A percentile compares a stretch with the other conserved stretches of the same genome.
Evolutionary conservation across 1,140 invertebrate species (phyloP).

Genomic region (Neelides sp.): DNA sequence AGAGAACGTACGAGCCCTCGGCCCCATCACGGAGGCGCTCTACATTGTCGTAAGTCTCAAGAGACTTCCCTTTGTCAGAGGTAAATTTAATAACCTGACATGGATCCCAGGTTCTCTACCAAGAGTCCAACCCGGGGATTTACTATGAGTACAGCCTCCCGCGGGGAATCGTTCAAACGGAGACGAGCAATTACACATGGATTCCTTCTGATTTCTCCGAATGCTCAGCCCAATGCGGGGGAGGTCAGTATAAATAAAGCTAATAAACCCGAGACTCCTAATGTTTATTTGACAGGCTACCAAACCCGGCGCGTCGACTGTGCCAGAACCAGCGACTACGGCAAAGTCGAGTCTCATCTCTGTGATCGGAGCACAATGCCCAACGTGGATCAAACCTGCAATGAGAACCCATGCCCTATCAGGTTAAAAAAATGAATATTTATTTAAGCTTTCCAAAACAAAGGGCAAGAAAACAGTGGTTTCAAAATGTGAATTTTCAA

Average conservation of each 20-base stretch:
- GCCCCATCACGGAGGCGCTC: slow-evolving; percentile 74
- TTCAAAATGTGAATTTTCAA: slow-evolving; percentile 2
- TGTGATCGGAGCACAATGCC: slow-evolving; percentile 64
- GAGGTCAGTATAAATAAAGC: slow-evolving; percentile 46
- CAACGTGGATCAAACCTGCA: slow-evolving; percentile 53
- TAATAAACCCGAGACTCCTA: not conserved
- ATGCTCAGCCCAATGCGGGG: slow-evolving; percentile 72
- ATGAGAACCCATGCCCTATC: slow-evolving; percentile 62
- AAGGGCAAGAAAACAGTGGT: not conserved
- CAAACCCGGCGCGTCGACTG: slow-evolving; percentile 7
- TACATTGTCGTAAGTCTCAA: slow-evolving; percentile 62
- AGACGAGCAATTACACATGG: slow-evolving; percentile 60
- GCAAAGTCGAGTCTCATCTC: slow-evolving; percentile 56
- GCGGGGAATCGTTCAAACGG: slow-evolving; percentile 46
- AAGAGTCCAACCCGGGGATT: slow-evolving; percentile 73
- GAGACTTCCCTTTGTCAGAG: slow-evolving; percentile 2
- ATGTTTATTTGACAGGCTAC: not conserved
- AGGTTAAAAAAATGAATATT: too few relatives aligned
- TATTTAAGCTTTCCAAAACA: too few relatives aligned
- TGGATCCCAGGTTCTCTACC: slow-evolving; percentile 58
- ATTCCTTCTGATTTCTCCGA: slow-evolving; percentile 59
- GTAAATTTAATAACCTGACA: not conserved
- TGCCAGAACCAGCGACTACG: slow-evolving; percentile 30
- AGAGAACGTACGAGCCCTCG: slow-evolving; percentile 64
- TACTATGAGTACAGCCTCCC: slow-evolving; percentile 85